Evolutionary conservation across 2,888 invertebrate species (phyloP).

Genomic region (Papilio elwesi): DNA sequence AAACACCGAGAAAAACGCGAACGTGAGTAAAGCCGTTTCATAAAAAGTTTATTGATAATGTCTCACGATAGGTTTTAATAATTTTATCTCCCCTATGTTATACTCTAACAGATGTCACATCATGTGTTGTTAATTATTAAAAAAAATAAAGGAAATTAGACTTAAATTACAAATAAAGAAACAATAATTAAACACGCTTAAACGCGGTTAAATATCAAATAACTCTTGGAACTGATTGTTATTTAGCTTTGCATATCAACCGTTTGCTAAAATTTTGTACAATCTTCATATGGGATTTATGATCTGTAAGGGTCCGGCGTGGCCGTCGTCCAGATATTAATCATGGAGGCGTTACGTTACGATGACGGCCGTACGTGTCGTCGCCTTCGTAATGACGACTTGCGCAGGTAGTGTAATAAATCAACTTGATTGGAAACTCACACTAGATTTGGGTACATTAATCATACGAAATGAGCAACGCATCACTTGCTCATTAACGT

Average conservation of each 20-base stretch:
- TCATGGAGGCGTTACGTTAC: slow-evolving; percentile 55
- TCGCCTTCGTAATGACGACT: slow-evolving; percentile 44
- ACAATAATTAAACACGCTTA: no score
- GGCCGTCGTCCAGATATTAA: slow-evolving; percentile 66
- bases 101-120: no score
- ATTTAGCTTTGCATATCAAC: neutral
- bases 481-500: neutral
- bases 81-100: no score
- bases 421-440: slow-evolving; percentile 37
- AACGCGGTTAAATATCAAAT: no score
- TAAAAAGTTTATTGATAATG: no score
- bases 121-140: no score
- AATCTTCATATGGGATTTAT: neutral
- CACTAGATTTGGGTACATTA: slow-evolving; percentile 34
- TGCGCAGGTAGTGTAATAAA: slow-evolving; percentile 32
- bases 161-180: no score
- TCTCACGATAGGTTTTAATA: no score
- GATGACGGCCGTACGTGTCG: slow-evolving; percentile 45
- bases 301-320: slow-evolving; percentile 21
- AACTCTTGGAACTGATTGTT: no score
- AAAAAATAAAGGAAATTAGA: no score
- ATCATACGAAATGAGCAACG: slow-evolving; percentile 25
- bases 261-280: neutral
- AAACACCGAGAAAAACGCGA: no score
- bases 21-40: no score